Evolutionary conservation across 2,113 vertebrate species (phyloP).

Genomic region (Arizona elegans): DNA sequence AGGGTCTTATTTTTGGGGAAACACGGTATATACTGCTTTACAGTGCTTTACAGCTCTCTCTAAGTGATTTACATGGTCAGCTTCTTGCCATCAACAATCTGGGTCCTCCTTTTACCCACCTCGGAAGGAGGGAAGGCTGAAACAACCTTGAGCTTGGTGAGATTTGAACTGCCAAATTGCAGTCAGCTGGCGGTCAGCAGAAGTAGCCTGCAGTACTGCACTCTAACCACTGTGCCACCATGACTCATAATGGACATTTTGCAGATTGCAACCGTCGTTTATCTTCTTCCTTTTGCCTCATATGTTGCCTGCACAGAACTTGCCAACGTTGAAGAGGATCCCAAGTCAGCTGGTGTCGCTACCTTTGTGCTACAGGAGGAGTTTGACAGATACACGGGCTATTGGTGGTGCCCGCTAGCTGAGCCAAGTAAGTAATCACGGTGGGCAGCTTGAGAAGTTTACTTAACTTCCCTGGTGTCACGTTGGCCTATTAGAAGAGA

Average conservation of each 20-base stretch:
- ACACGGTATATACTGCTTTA: too few species aligned
- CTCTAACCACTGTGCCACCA: too few species aligned
- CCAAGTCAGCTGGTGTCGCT: slow-evolving; percentile 76
- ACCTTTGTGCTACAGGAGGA: slow-evolving; percentile 83
- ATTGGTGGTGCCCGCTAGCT: slow-evolving; percentile 79
- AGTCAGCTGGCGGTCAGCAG: too few species aligned
- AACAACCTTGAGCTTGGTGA: too few species aligned
- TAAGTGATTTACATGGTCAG: too few species aligned
- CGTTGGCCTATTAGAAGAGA: background rate
- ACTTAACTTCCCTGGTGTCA: background rate
- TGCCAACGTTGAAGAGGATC: slow-evolving; percentile 77
- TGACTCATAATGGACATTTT: background rate
- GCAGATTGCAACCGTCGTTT: background rate
- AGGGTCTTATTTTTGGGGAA: too few species aligned
- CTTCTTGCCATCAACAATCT: too few species aligned
- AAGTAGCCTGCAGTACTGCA: too few species aligned
- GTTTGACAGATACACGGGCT: slow-evolving; percentile 81
- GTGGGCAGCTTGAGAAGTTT: fast-evolving
- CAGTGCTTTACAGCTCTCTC: too few species aligned
- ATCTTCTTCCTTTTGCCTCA: background rate
- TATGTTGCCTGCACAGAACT: slow-evolving; percentile 64
- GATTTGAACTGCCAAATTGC: too few species aligned
- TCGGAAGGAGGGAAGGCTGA: too few species aligned
- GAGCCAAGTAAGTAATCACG: slow-evolving; percentile 67
- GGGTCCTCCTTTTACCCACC: too few species aligned